Evolutionary conservation across 2,888 invertebrate genomes (phyloP), one percentile per base, ranked within the genome.

Genomic region (Chironomus tentans): DNA sequence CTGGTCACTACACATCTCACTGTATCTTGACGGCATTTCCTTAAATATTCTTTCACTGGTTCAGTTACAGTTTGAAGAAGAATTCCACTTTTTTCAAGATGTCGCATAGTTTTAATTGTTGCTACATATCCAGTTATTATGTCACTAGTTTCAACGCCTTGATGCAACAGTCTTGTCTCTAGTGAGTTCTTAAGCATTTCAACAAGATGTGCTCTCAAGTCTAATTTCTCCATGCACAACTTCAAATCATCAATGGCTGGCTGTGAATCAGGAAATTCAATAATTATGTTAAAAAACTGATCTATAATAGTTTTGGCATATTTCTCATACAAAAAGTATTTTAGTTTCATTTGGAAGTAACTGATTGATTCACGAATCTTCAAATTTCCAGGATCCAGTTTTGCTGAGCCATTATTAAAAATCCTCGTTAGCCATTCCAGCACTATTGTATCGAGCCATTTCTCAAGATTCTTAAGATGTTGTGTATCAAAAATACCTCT

Each of bases 51-150:
- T 24, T 69, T 69, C 7, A 69, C 70, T 7, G 65, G 71, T 10
- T 76, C 76, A 76, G 97, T 98, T 0, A 98, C 96, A 68, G 94
- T 91, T 83, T 98, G 97, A 76, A 99, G 86, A 78, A 99, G 89
- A 7, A 98, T 93, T 47, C 98, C 98, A 61, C 93, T 93, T 4
- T 93, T 93, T 83, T 99, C 99, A 70, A 99, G 86, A 79, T 96
- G 92, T 78, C 95, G 88, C 78, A 99, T 87, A 1, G 98, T 94
- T 82, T 95, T 91, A 48, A 99, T 98, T 13, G 97, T 94, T 22
- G 97, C 93, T 22, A 98, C 93, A 83, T 98, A 99, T 0, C 97
- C 98, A 7, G 96, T 96, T 76, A 99, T 86, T 80, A 99, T 96
- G 81, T 98, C 97, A 76, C 93, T 90, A 3, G 98, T 99, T 81